Percentiles rank a stretch among this genome's conserved stretches.
Conservation (phyloP, 2,888 invertebrate species). For the Diachrysia chrysitis region DNA sequence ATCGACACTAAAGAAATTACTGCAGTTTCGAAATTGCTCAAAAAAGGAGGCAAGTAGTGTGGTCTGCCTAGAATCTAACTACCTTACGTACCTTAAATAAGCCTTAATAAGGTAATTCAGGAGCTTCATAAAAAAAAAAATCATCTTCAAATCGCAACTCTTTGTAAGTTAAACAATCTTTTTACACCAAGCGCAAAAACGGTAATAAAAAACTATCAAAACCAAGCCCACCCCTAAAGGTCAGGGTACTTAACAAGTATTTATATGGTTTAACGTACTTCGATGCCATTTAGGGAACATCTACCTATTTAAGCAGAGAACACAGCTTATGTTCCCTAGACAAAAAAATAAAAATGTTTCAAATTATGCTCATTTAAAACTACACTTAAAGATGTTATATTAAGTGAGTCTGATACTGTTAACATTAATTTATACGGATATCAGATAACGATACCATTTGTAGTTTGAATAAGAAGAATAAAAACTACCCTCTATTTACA, state of each 20-base stretch:
- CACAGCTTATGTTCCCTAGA: background rate
- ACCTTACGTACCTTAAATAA: too few species aligned
- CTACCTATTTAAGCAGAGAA: constrained; percentile 12
- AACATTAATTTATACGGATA: background rate
- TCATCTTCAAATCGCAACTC: too few species aligned
- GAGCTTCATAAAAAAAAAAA: too few species aligned
- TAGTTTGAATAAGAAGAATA: too few species aligned
- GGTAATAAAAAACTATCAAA: background rate
- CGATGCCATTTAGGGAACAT: constrained; percentile 32
- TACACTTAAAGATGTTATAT: background rate
- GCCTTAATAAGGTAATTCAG: too few species aligned
- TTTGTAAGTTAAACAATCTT: background rate
- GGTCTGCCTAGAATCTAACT: too few species aligned
- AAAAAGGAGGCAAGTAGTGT: too few species aligned
- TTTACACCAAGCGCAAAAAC: background rate
- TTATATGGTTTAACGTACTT: constrained; percentile 26
- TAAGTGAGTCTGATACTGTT: background rate
- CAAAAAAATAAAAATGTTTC: constrained; percentile 1
- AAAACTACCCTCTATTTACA: too few species aligned
- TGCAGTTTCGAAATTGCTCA: too few species aligned
- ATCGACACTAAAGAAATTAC: too few species aligned
- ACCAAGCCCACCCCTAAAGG: constrained; percentile 24
- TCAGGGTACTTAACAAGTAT: constrained; percentile 20
- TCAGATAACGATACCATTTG: background rate
- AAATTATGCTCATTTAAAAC: constrained; percentile 4